Conservation (phyloP, 2,113 vertebrate genomes). For the Ceyx margarethae region DNA sequence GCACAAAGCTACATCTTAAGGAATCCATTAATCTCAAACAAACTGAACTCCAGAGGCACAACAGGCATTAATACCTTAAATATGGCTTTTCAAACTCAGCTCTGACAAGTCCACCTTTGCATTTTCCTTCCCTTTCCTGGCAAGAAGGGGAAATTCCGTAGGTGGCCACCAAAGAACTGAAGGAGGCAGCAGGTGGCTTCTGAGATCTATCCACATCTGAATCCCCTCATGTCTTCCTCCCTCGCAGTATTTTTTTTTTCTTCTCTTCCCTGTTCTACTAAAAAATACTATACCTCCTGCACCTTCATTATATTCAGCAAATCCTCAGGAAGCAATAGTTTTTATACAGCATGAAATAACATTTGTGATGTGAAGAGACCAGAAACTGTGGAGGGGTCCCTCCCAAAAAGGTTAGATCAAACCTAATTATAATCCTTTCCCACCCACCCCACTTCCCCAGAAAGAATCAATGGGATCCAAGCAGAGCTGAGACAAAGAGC, state of each 20-base stretch:
- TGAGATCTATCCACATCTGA: background rate
- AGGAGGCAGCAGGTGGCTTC: slow-evolving; percentile 9
- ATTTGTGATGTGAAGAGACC: slow-evolving; percentile 6
- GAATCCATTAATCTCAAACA: slow-evolving; percentile 26
- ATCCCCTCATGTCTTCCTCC: background rate
- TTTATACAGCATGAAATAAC: background rate
- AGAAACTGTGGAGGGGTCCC: background rate
- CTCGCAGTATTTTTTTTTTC: background rate
- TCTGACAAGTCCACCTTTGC: background rate
- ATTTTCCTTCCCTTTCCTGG: background rate
- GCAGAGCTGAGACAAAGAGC: slow-evolving; percentile 3
- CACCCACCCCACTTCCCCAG: background rate
- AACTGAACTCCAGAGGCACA: slow-evolving; percentile 19
- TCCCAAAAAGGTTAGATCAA: background rate
- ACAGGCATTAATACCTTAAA: slow-evolving; percentile 54
- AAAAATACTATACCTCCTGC: slow-evolving; percentile 21
- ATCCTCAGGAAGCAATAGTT: slow-evolving; percentile 30
- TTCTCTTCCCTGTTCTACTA: background rate
- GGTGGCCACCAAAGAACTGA: slow-evolving; percentile 33
- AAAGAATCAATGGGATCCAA: background rate
- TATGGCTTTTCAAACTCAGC: slow-evolving; percentile 1
- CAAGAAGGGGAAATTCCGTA: slow-evolving; percentile 4
- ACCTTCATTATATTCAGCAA: slow-evolving; percentile 36
- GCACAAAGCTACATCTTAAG: slow-evolving; percentile 7
- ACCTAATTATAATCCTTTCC: slow-evolving; percentile 10